phyloP scores from a whole-genome alignment of 2,797 vertebrate species.

The Megaceryle alcyon region DNA sequence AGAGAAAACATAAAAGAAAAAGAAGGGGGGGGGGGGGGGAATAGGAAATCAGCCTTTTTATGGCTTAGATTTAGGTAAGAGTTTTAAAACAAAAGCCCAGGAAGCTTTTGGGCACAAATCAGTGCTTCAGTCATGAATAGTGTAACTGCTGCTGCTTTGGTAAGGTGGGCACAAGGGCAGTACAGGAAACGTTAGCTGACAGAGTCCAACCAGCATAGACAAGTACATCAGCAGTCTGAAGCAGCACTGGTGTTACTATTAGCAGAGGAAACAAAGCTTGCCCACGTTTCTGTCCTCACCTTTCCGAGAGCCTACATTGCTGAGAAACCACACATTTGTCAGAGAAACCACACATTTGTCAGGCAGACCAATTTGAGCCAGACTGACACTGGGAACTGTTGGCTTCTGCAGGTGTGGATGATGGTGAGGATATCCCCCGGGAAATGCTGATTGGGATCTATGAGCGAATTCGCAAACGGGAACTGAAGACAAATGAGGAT shows the following conservation, averaged over 20 bases:
- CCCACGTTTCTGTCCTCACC: neutral
- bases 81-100: neutral
- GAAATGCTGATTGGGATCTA: conserved; percentile 96
- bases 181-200: neutral
- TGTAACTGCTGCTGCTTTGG: neutral
- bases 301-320: neutral
- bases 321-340: neutral
- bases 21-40: too few species aligned
- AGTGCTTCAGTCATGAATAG: neutral
- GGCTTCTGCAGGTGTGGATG: conserved; percentile 88
- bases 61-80: neutral
- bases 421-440: conserved; percentile 95
- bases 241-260: neutral
- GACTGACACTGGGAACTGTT: neutral
- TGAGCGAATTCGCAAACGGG: conserved; percentile 93
- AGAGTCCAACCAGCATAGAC: neutral
- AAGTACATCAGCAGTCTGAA: neutral
- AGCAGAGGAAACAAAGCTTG: neutral
- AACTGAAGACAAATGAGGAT: conserved; percentile 97
- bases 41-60: neutral
- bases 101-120: neutral
- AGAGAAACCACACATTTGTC: neutral
- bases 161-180: neutral
- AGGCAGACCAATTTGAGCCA: neutral
- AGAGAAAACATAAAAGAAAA: neutral